A percentile compares a stretch with the other conserved stretches of the same genome.
Conservation (phyloP, 2,888 invertebrate species). For the Ctena decussata region DNA sequence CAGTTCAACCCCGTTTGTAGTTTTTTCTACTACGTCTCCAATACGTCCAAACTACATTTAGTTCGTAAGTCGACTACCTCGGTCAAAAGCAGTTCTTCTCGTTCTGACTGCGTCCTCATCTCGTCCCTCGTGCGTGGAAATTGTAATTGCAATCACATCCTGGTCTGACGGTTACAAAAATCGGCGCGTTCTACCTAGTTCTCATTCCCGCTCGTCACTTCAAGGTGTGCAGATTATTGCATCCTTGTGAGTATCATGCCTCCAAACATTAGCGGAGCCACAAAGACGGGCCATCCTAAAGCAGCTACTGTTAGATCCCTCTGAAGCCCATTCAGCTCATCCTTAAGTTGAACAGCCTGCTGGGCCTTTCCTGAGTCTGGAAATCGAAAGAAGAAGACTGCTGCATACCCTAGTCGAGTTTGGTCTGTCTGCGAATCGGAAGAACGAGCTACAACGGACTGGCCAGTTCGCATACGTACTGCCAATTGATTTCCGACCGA, state of each 20-base stretch:
- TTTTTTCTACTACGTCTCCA: not conserved
- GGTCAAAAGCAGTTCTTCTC: not conserved
- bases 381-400: too few relatives aligned
- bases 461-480: not conserved
- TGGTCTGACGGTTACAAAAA: not conserved
- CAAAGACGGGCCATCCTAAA: too few relatives aligned
- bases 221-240: not conserved
- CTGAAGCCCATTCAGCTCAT: not conserved
- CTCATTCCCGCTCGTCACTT: constrained; percentile 6
- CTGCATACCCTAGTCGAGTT: too few relatives aligned
- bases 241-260: not conserved
- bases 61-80: too few relatives aligned
- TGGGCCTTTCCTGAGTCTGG: too few relatives aligned
- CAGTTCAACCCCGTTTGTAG: not conserved
- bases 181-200: not conserved
- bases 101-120: constrained; percentile 13
- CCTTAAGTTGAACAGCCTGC: not conserved
- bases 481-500: not conserved
- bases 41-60: not conserved
- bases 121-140: not conserved
- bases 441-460: too few relatives aligned
- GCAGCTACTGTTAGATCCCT: not conserved
- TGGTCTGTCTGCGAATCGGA: too few relatives aligned
- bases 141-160: not conserved
- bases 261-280: too few relatives aligned